Conservation (phyloP, 2,888 invertebrate genomes). For the Pycnomerus fuliginosus region DNA sequence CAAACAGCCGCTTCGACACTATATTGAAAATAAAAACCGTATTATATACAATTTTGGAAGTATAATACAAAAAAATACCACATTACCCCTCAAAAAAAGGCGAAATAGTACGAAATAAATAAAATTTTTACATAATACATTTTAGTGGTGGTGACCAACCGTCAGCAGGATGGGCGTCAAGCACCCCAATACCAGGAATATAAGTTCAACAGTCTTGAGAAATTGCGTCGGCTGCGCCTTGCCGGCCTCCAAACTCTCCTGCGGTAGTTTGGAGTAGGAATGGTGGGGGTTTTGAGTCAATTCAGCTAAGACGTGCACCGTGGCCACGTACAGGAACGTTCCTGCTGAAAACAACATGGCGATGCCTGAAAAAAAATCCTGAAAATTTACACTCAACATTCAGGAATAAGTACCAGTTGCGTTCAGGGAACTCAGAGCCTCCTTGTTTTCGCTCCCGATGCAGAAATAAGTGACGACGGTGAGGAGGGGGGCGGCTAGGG, state of each 20-base stretch:
- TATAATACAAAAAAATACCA: no score
- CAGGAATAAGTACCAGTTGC: conserved; percentile 93
- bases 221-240: conserved; percentile 29
- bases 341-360: conserved; percentile 99
- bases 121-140: background rate
- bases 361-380: conserved; percentile 63
- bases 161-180: conserved; percentile 87
- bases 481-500: conserved; percentile 86
- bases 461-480: conserved; percentile 91
- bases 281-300: conserved; percentile 64
- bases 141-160: conserved; percentile 80
- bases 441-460: conserved; percentile 91
- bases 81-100: no score
- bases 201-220: conserved; percentile 75
- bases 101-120: no score
- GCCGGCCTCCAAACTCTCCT: conserved; percentile 48
- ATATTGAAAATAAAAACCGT: no score
- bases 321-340: conserved; percentile 97
- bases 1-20: no score
- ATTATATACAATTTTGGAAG: no score
- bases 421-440: conserved; percentile 83
- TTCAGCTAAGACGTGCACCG: conserved; percentile 97
- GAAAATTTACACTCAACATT: no score
- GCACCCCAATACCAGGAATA: conserved; percentile 83
- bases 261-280: conserved; percentile 42